Evolutionary conservation across 2,113 vertebrate species (phyloP).

Genomic region (Apteryx mantelli): DNA sequence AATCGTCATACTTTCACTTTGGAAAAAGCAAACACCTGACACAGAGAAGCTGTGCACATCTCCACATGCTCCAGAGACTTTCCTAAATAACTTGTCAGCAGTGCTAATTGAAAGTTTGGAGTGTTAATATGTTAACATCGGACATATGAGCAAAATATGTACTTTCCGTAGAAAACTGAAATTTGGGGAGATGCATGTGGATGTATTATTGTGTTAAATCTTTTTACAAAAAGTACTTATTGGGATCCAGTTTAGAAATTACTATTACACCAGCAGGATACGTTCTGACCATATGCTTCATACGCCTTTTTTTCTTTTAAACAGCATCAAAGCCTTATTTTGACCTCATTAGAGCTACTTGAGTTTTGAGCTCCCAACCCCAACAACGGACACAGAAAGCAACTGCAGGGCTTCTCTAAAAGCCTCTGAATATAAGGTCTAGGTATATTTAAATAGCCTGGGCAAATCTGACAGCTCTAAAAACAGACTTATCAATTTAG

Average conservation of each 20-base stretch:
- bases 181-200: neutral
- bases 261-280: neutral
- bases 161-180: neutral
- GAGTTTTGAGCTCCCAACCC: neutral
- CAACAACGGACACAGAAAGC: neutral
- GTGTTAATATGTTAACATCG: neutral
- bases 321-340: neutral
- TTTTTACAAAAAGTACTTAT: neutral
- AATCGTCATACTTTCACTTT: neutral
- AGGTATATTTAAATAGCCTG: neutral
- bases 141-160: rapidly evolving
- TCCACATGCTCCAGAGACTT: slow-evolving; percentile 27
- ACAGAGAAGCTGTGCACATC: neutral
- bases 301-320: neutral
- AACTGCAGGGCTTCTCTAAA: neutral
- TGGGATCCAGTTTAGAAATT: neutral
- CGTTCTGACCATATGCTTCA: neutral
- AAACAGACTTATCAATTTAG: neutral
- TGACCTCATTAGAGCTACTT: neutral
- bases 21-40: slow-evolving; percentile 48
- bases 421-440: neutral
- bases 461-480: neutral
- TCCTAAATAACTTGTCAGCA: slow-evolving; percentile 38
- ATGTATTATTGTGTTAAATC: neutral
- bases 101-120: neutral